Base-by-base conservation (phyloP, 2,797 vertebrate genomes). In the Etheostoma nigrum region DNA sequence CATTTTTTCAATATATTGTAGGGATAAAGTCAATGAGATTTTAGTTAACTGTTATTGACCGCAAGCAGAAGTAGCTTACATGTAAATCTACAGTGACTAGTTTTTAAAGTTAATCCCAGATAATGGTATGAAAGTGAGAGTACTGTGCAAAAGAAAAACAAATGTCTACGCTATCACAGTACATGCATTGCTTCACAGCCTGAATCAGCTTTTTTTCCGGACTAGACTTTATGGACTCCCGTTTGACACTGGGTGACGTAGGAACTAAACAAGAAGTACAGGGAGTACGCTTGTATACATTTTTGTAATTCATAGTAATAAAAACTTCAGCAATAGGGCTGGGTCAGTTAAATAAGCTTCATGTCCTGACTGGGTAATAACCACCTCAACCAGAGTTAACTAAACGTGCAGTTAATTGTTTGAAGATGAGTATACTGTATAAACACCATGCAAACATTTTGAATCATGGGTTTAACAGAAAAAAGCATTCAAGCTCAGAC, bases 271-370 rank as follows among this genome's bases (percentile, higher is more conserved):
- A 54, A 53, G 23, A 63, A 65, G 15, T 30, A 45, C n/a, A 40
- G 57, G 23, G 30, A 36, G 36, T 64, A 18, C 15, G 4, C 40
- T 69, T 67, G 40, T 81, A 51, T 70, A 61, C 59, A 62, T 84
- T 86, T 86, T 87, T 80, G 59, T 67, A 65, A 68, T 57, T 84
- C 33, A 53, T 74, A 51, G 63, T 81, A 54, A 75, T 76, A 82
- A 72, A 74, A 79, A 12, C 40, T 4, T 65, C 27, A 78, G 13
- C 36, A 45, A n/a, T 40, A 57, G 44, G 40, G 65, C 52, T 57
- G 19, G 8, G 27, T 74, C 54, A 6, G 25, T 67, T 44, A 62
- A 61, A 62, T 79, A 4, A 10, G 44, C 70, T 42, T 69, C 40
- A 6, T 57, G 59, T 66, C 47, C 63, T 62, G 55, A 70, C 53